Conservation (phyloP, 2,888 invertebrate genomes). For the Chrysolina haemoptera region DNA sequence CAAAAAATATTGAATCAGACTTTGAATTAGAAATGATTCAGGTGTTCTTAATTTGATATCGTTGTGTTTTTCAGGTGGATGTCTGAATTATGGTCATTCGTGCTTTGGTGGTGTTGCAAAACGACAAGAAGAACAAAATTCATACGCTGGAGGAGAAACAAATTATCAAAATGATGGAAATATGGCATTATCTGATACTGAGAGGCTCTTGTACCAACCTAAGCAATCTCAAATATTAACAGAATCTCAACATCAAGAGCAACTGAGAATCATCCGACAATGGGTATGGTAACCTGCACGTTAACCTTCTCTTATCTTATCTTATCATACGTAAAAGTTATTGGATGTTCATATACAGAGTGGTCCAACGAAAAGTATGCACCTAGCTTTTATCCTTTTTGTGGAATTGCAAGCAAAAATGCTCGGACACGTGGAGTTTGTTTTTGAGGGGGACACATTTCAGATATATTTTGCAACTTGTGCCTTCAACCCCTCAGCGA, state of each 20-base stretch:
- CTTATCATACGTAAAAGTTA: too few relatives aligned
- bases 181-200: background rate
- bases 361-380: too few relatives aligned
- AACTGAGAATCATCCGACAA: background rate
- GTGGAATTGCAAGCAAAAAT: too few relatives aligned
- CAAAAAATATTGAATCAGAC: too few relatives aligned
- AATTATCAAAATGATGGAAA: slow-evolving; percentile 2
- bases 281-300: background rate
- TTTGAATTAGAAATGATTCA: too few relatives aligned
- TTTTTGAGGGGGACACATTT: too few relatives aligned
- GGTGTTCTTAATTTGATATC: background rate
- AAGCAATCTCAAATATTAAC: background rate
- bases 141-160: background rate
- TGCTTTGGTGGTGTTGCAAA: slow-evolving; percentile 11
- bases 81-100: slow-evolving; percentile 7
- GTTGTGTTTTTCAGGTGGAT: background rate
- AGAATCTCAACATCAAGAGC: background rate
- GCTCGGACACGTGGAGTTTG: too few relatives aligned
- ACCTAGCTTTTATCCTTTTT: too few relatives aligned
- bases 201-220: background rate
- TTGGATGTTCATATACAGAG: too few relatives aligned
- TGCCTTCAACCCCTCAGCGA: too few relatives aligned
- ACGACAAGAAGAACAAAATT: background rate
- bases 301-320: background rate
- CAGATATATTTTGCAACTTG: too few relatives aligned